Conservation (phyloP, 2,888 invertebrate species). For the Polydrusus cervinus region DNA sequence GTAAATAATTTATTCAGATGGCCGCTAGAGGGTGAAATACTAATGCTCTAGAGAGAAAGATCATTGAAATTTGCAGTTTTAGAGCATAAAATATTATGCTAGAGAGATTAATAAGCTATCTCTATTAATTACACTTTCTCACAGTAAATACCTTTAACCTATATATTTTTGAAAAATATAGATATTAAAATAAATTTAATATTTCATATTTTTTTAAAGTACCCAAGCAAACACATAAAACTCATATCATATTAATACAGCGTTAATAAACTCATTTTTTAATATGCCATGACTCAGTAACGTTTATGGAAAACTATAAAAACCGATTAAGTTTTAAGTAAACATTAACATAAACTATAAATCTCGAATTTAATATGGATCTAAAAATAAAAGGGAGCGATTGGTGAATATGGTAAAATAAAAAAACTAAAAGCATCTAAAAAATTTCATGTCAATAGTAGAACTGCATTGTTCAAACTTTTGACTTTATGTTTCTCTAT, state of each 20-base stretch:
- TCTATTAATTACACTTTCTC: too few species aligned
- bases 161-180: too few species aligned
- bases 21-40: too few species aligned
- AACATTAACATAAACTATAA: slow-evolving; percentile 1
- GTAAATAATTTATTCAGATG: too few species aligned
- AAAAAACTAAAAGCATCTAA: background rate
- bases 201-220: background rate
- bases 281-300: slow-evolving; percentile 5
- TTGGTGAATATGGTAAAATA: background rate
- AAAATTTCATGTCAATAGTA: too few species aligned
- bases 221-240: background rate
- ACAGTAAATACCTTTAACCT: too few species aligned
- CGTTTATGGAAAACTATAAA: slow-evolving; percentile 1
- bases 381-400: slow-evolving; percentile 1
- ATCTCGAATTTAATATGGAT: background rate
- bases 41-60: too few species aligned
- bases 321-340: background rate
- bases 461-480: too few species aligned
- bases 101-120: too few species aligned
- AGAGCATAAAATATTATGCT: too few species aligned
- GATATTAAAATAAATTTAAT: background rate
- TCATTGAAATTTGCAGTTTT: too few species aligned
- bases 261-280: slow-evolving; percentile 11
- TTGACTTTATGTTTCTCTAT: too few species aligned
- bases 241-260: background rate